Conservation (phyloP, 2,113 vertebrate genomes). For the Pedionomus torquatus region DNA sequence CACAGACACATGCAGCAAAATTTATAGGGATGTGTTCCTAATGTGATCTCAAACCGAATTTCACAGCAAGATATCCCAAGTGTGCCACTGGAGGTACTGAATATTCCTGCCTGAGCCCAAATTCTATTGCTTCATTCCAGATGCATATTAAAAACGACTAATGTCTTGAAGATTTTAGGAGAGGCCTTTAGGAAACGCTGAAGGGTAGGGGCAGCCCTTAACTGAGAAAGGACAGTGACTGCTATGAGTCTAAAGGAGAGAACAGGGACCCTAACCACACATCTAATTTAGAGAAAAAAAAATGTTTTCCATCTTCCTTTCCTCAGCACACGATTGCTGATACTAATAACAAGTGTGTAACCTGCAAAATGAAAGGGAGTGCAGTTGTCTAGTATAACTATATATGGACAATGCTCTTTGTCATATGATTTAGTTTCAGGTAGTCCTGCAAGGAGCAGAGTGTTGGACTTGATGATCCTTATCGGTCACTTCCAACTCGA, state of each 20-base stretch:
- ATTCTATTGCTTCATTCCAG: not conserved
- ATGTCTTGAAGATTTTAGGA: not conserved
- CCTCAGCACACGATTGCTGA: not conserved
- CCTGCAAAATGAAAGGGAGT: too few relatives aligned
- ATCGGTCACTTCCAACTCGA: not conserved
- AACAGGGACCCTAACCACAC: not conserved
- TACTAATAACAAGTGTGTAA: not conserved
- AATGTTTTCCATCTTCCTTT: not conserved
- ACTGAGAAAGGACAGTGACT: not conserved
- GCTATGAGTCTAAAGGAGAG: not conserved
- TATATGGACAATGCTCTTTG: accelerated
- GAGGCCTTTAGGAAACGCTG: not conserved
- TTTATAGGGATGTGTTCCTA: not conserved
- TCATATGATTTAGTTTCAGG: not conserved
- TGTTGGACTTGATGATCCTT: not conserved
- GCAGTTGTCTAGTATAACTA: not conserved
- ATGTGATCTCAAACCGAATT: not conserved
- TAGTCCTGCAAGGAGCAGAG: not conserved
- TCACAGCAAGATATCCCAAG: not conserved
- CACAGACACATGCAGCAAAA: not conserved
- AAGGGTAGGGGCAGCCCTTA: not conserved
- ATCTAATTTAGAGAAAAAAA: not conserved
- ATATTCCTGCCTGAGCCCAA: not conserved
- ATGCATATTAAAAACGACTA: not conserved
- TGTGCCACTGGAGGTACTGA: not conserved